Evolutionary conservation across 2,797 vertebrate genomes (phyloP).

Genomic region (Eulemur albifrons): DNA sequence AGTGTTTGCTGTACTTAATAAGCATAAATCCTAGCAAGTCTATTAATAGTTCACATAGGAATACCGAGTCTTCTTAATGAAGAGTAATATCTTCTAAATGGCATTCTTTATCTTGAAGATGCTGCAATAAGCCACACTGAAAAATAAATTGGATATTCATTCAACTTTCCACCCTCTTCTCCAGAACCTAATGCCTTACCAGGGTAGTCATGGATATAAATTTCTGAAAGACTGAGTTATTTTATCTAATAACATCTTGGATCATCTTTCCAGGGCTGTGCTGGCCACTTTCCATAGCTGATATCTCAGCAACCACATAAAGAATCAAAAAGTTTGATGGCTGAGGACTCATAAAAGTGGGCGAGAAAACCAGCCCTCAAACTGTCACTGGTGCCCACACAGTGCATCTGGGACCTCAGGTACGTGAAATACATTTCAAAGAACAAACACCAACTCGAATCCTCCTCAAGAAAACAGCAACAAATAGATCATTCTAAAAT

Average conservation of each 20-base stretch:
- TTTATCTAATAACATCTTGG: slow-evolving; percentile 30
- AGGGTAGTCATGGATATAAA: not conserved
- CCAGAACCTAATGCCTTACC: not conserved
- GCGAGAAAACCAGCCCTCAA: not conserved
- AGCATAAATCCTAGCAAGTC: slow-evolving; percentile 16
- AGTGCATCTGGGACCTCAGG: not conserved
- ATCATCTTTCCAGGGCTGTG: not conserved
- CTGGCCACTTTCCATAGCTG: not conserved
- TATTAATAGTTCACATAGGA: slow-evolving; percentile 31
- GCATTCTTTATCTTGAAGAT: slow-evolving; percentile 47
- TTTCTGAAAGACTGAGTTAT: slow-evolving; percentile 14
- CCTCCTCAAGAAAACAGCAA: not conserved
- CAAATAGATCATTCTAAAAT: not conserved
- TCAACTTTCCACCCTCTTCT: slow-evolving; percentile 1
- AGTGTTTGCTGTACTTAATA: slow-evolving; percentile 31
- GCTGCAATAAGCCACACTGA: not conserved
- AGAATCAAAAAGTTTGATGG: not conserved
- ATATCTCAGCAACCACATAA: not conserved
- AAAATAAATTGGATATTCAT: not conserved
- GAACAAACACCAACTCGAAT: not conserved
- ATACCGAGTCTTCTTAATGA: slow-evolving; percentile 32
- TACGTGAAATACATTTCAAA: not conserved
- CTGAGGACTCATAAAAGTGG: not conserved
- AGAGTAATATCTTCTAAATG: slow-evolving; percentile 31
- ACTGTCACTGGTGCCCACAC: not conserved